Evolutionary conservation across 2,888 invertebrate genomes (phyloP).

Genomic region (Drosophila borealis): DNA sequence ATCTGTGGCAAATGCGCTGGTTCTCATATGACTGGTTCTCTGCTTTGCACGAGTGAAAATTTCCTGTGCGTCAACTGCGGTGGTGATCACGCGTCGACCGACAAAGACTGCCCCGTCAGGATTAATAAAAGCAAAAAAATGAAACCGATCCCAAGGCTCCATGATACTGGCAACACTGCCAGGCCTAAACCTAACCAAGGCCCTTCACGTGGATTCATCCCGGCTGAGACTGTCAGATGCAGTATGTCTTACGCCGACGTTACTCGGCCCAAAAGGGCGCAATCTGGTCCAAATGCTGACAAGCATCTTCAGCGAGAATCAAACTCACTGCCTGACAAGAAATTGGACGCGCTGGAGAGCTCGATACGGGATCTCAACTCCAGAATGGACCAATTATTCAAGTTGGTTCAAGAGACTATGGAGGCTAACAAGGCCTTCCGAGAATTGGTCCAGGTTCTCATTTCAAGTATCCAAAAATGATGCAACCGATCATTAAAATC

Average conservation of each 20-base stretch:
- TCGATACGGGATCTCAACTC: conserved; percentile 18
- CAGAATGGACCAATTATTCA: conserved; percentile 31
- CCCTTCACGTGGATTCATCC: conserved; percentile 7
- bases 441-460: conserved; percentile 4
- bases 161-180: not conserved
- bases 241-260: conserved; percentile 19
- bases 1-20: conserved; percentile 22
- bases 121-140: conserved; percentile 5
- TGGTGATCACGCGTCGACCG: conserved; percentile 15
- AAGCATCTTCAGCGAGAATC: conserved; percentile 5
- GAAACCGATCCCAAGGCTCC: conserved; percentile 15
- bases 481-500: conserved; percentile 7
- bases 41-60: conserved; percentile 13
- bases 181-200: not conserved
- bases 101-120: conserved; percentile 16
- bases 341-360: conserved; percentile 7
- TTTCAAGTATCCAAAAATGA: conserved; percentile 5
- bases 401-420: conserved; percentile 11
- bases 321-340: conserved; percentile 6
- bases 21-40: conserved; percentile 15
- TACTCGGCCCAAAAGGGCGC: not conserved
- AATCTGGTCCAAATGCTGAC: conserved; percentile 4
- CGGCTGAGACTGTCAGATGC: conserved; percentile 14
- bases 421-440: conserved; percentile 10
- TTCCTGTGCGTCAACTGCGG: conserved; percentile 19